phyloP scores from a whole-genome alignment of 2,888 invertebrate species.

The Polietes domitor region DNA sequence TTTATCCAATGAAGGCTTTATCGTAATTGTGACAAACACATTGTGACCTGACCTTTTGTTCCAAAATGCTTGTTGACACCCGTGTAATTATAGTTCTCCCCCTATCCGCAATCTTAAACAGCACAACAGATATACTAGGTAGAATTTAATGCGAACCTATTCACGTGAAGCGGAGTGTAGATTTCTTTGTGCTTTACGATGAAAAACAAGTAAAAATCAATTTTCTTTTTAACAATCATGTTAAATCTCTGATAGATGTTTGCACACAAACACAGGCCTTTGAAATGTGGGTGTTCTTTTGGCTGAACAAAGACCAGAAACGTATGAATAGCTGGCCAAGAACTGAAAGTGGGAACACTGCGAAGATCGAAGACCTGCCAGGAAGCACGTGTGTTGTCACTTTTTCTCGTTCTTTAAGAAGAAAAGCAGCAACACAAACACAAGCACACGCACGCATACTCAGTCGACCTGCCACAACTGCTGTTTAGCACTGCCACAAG shows the following conservation, averaged over 20 bases:
- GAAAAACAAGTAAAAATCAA: constrained; percentile 40
- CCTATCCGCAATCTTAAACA: no score
- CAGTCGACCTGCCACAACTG: neutral
- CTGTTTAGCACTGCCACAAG: neutral
- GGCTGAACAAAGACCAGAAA: neutral
- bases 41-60: no score
- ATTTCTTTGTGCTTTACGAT: neutral
- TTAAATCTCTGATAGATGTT: constrained; percentile 49
- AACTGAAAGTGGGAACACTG: constrained; percentile 19
- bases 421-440: constrained; percentile 16
- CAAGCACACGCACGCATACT: neutral
- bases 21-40: no score
- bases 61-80: no score
- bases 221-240: constrained; percentile 46
- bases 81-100: no score
- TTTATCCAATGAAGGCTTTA: no score
- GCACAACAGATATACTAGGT: no score
- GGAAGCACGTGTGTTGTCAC: constrained; percentile 56
- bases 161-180: neutral
- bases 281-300: constrained; percentile 49
- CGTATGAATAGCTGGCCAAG: neutral
- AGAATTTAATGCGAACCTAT: neutral
- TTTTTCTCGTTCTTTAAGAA: constrained; percentile 40
- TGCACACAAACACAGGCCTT: constrained; percentile 20
- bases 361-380: constrained; percentile 31